Evolutionary conservation across 1,140 invertebrate genomes (phyloP).

Genomic region (Phocides pigmalion): DNA sequence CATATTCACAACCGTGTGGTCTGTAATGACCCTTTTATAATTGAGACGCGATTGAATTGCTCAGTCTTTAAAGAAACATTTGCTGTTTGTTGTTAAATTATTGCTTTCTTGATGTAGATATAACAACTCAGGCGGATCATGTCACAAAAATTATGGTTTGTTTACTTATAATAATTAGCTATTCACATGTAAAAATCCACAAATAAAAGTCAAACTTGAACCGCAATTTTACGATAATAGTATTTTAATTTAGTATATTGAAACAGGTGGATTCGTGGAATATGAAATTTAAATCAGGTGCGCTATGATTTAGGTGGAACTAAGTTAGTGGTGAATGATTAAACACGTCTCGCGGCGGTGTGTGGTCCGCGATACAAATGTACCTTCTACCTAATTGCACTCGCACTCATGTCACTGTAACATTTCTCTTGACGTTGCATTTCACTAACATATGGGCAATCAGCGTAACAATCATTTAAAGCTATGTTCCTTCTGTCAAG

Average conservation of each 20-base stretch:
- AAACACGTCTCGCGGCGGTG: slow-evolving; percentile 24
- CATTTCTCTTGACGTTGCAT: slow-evolving; percentile 40
- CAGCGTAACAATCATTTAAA: slow-evolving; percentile 50
- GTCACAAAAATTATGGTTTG: too few relatives aligned
- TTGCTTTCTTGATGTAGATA: too few relatives aligned
- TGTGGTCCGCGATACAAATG: slow-evolving; percentile 39
- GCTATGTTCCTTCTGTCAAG: slow-evolving; percentile 44
- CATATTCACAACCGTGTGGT: slow-evolving; percentile 36
- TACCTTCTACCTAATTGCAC: slow-evolving; percentile 43
- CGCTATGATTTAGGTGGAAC: slow-evolving; percentile 6
- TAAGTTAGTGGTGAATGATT: slow-evolving; percentile 23
- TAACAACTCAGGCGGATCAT: too few relatives aligned
- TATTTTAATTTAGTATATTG: too few relatives aligned
- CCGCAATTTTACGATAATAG: too few relatives aligned
- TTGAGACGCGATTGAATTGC: slow-evolving; percentile 33
- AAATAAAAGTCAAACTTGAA: too few relatives aligned
- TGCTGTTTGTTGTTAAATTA: not conserved
- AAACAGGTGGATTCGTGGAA: too few relatives aligned
- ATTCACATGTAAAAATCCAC: too few relatives aligned
- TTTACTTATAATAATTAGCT: too few relatives aligned
- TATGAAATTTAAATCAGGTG: not conserved
- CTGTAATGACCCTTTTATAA: slow-evolving; percentile 34
- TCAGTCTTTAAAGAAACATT: slow-evolving; percentile 21
- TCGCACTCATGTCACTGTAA: slow-evolving; percentile 47
- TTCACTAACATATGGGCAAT: slow-evolving; percentile 44